These are phyloP conservation scores for Noctua janthe DNA, from an alignment of 2,888 invertebrate genomes.

Conservation along the genomic window DNA sequence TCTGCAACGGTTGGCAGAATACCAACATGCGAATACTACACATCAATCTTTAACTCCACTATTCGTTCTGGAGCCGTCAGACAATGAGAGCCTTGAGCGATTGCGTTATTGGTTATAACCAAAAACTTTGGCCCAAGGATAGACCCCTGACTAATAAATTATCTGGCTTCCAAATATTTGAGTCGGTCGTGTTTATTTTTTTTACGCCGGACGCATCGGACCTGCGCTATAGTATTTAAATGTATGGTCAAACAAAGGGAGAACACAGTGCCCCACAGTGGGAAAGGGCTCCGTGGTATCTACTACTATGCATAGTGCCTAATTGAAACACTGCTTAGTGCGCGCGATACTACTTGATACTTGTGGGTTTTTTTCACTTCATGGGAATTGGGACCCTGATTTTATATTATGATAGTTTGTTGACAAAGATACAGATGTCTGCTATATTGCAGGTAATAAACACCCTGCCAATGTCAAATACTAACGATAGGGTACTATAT, in stretches of 20 bases:
- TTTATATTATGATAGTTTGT: not conserved
- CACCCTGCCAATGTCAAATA: not conserved
- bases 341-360: slow-evolving; percentile 75
- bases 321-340: slow-evolving; percentile 82
- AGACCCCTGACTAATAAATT: slow-evolving; percentile 78
- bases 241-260: slow-evolving; percentile 89
- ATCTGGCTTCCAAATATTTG: slow-evolving; percentile 83
- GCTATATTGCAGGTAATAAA: not conserved
- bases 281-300: slow-evolving; percentile 82
- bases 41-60: slow-evolving; percentile 46
- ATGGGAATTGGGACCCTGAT: not conserved
- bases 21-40: slow-evolving; percentile 34
- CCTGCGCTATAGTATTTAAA: slow-evolving; percentile 85
- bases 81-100: slow-evolving; percentile 35
- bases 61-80: slow-evolving; percentile 28
- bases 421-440: no score
- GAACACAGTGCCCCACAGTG: slow-evolving; percentile 78
- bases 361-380: slow-evolving; percentile 54
- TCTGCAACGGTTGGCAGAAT: slow-evolving; percentile 48
- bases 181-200: slow-evolving; percentile 78
- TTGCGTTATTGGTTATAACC: slow-evolving; percentile 45
- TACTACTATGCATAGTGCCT: slow-evolving; percentile 84
- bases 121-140: slow-evolving; percentile 31
- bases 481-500: not conserved
- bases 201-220: slow-evolving; percentile 80